A percentile compares a stretch with the other conserved stretches of the same genome.
phyloP scores from a whole-genome alignment of 2,113 vertebrate genomes.

The Loxodonta africana region DNA sequence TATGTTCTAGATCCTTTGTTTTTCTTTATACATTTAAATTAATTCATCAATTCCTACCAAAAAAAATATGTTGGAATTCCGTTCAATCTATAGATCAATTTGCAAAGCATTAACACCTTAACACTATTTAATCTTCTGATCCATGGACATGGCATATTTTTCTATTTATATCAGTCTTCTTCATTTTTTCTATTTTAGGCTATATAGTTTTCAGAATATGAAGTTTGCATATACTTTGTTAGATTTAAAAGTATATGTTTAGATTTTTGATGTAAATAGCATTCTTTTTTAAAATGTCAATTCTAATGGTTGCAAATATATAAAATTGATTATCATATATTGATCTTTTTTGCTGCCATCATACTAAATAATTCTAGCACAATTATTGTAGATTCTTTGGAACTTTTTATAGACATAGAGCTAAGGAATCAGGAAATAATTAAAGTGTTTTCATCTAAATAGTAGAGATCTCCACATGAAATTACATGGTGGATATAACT shows the following conservation, averaged over 20 bases:
- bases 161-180: background rate
- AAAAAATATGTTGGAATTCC: no score
- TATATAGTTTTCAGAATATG: background rate
- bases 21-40: no score
- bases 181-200: background rate
- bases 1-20: no score
- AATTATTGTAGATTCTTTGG: background rate
- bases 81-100: no score
- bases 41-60: no score
- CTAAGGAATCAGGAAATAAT: background rate
- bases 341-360: background rate
- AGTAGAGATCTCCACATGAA: background rate
- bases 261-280: background rate
- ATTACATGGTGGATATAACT: background rate
- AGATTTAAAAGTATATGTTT: background rate
- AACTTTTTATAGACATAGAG: background rate
- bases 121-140: no score
- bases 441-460: background rate
- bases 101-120: no score
- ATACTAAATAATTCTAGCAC: no score
- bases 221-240: background rate
- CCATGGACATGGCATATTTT: background rate
- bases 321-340: background rate
- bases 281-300: background rate
- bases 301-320: background rate